Conservation (phyloP, 2,797 vertebrate genomes). For the Liparis tanakae region DNA sequence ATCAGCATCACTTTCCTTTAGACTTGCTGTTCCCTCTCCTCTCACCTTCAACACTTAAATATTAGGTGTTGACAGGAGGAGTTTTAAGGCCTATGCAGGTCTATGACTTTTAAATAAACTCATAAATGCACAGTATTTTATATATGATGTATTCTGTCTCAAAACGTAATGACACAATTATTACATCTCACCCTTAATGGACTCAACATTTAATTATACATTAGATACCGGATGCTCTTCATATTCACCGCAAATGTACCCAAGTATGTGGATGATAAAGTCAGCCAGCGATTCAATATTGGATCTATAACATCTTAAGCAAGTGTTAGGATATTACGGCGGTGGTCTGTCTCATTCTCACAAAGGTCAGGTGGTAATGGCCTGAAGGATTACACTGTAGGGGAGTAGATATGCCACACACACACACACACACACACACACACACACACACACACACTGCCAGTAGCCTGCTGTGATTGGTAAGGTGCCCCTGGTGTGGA, state of each 20-base stretch:
- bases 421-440: slow-evolving; percentile 50
- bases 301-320: slow-evolving; percentile 38
- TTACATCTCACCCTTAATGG: not conserved
- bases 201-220: not conserved
- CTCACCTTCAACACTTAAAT: slow-evolving; percentile 15
- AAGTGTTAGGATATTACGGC: slow-evolving; percentile 40
- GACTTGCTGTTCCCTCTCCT: slow-evolving; percentile 9
- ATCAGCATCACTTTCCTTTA: slow-evolving; percentile 10
- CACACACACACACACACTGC: slow-evolving; percentile 48
- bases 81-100: not conserved
- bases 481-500: slow-evolving; percentile 69
- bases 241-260: slow-evolving; percentile 15
- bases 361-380: slow-evolving; percentile 73
- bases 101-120: not conserved
- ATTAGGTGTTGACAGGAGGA: not conserved
- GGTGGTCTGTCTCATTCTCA: slow-evolving; percentile 47
- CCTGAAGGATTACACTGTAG: slow-evolving; percentile 64
- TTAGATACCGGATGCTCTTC: not conserved
- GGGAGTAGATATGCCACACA: slow-evolving; percentile 57
- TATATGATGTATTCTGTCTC: not conserved
- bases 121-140: too few species aligned
- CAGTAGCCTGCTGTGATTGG: slow-evolving; percentile 62
- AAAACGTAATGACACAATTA: not conserved
- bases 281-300: slow-evolving; percentile 33
- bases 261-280: slow-evolving; percentile 21